These are phyloP conservation scores for Grantiella picta DNA, from an alignment of 2,113 vertebrate genomes.

Conservation along the genomic window DNA sequence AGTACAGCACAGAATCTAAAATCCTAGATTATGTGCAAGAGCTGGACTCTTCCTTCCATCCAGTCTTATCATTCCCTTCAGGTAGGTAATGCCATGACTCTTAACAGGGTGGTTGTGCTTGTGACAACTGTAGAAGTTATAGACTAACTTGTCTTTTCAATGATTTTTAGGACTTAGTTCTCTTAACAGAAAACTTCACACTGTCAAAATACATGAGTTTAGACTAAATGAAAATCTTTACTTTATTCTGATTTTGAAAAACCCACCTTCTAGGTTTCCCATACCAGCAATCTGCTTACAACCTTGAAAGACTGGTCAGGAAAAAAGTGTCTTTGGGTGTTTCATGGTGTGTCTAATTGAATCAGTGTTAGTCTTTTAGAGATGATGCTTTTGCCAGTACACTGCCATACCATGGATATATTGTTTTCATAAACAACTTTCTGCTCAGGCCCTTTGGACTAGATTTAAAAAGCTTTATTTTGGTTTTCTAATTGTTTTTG, in stretches of 20 bases:
- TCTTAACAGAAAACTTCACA: not conserved
- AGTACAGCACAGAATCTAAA: slow-evolving; percentile 27
- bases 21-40: slow-evolving; percentile 63
- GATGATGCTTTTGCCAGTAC: not conserved
- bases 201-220: not conserved
- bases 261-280: not conserved
- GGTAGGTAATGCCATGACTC: slow-evolving; percentile 62
- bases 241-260: not conserved
- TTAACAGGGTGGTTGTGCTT: not conserved
- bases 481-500: not conserved
- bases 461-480: not conserved
- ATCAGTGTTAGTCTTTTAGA: not conserved
- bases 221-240: not conserved
- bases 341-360: not conserved
- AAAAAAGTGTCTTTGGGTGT: not conserved
- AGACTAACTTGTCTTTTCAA: not conserved
- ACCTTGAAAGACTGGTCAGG: not conserved
- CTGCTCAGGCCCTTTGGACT: not conserved
- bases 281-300: not conserved
- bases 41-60: slow-evolving; percentile 73
- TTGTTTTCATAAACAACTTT: not conserved
- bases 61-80: slow-evolving; percentile 74
- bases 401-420: not conserved
- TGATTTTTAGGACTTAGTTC: not conserved
- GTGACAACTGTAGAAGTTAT: not conserved